phyloP scores from a whole-genome alignment of 2,888 invertebrate species.

The Ormyrus thymus region DNA sequence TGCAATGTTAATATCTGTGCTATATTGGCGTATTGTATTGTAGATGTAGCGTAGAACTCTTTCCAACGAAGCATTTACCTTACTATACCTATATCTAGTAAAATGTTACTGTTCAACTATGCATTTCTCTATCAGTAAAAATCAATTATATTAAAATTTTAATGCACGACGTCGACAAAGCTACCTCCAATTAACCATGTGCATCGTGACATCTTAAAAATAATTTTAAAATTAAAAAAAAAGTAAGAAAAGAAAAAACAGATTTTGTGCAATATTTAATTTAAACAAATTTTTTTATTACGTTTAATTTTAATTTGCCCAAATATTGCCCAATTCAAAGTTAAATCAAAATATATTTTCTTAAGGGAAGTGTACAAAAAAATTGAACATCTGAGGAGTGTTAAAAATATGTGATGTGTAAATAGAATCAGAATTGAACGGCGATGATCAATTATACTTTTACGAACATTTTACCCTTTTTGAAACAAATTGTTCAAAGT shows the following conservation, averaged over 20 bases:
- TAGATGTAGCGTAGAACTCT: slow-evolving; percentile 42
- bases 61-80: slow-evolving; percentile 46
- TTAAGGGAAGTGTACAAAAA: slow-evolving; percentile 53
- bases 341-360: slow-evolving; percentile 53
- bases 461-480: slow-evolving; percentile 47
- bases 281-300: slow-evolving; percentile 10
- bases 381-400: slow-evolving; percentile 43
- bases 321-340: slow-evolving; percentile 29
- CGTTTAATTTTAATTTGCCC: slow-evolving; percentile 39
- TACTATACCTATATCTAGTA: slow-evolving; percentile 34
- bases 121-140: slow-evolving; percentile 32
- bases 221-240: slow-evolving; percentile 13
- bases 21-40: slow-evolving; percentile 43
- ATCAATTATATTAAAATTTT: slow-evolving; percentile 29
- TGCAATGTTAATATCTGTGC: slow-evolving; percentile 45
- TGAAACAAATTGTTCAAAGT: slow-evolving; percentile 48
- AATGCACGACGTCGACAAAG: slow-evolving; percentile 38
- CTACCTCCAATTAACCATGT: slow-evolving; percentile 37
- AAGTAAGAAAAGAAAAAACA: neutral
- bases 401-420: slow-evolving; percentile 53
- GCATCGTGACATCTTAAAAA: slow-evolving; percentile 15
- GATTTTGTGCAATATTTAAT: slow-evolving; percentile 2
- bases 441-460: slow-evolving; percentile 51
- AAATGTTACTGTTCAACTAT: slow-evolving; percentile 46
- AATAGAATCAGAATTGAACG: slow-evolving; percentile 38